phyloP scores from a whole-genome alignment of 1,140 invertebrate genomes.

The Steinernema khuongi region DNA sequence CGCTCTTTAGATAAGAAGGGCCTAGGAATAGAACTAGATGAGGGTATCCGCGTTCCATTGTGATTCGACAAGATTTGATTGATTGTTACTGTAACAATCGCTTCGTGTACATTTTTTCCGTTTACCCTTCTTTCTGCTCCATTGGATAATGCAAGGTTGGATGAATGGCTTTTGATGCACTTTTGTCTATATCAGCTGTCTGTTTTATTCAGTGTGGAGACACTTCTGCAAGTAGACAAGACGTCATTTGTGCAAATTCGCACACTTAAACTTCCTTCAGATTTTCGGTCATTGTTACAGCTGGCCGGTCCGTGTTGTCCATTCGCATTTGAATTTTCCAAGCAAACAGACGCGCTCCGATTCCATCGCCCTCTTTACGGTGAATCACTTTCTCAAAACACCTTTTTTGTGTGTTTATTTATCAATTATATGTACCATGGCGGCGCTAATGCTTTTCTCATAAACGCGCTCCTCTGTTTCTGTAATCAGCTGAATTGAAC shows the following conservation, averaged over 20 bases:
- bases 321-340: not conserved
- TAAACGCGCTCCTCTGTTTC: not conserved
- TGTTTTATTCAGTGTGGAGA: not conserved
- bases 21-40: too few relatives aligned
- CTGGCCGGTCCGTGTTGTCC: not conserved
- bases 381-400: constrained; percentile 11
- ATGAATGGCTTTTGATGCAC: not conserved
- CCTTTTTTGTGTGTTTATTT: constrained; percentile 6
- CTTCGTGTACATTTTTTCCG: too few relatives aligned
- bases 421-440: not conserved
- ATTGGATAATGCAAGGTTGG: not conserved
- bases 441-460: not conserved
- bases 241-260: not conserved
- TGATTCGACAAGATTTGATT: too few relatives aligned
- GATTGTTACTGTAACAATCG: too few relatives aligned
- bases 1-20: too few relatives aligned
- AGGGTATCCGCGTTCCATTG: too few relatives aligned
- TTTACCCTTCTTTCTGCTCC: not conserved
- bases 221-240: not conserved
- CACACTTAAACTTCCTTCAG: not conserved
- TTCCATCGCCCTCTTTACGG: not conserved
- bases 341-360: constrained; percentile 8
- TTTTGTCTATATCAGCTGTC: not conserved
- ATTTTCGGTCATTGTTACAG: not conserved
- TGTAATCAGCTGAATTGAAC: too few relatives aligned